Base-by-base conservation (phyloP, 2,113 vertebrate species). In the Baryphthengus martii region DNA sequence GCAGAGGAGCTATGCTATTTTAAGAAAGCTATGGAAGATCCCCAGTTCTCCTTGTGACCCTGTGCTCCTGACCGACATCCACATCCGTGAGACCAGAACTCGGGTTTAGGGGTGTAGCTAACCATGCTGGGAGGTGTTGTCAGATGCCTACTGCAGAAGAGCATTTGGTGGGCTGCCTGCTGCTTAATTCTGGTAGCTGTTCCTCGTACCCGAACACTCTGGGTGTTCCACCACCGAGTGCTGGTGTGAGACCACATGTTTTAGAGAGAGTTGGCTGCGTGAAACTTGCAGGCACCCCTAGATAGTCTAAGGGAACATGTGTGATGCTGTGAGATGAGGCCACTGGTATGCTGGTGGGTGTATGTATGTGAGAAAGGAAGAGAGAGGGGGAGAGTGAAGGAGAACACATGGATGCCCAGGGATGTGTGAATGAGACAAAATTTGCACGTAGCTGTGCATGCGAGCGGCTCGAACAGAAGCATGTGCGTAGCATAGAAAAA, bases 401-500 rank as follows among this genome's bases (percentile, higher is more conserved):
- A 96, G 95, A 97, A 94, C 93, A 96, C 95, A 96, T 95, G 94
- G 94, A 88, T 84, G 61, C 96, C 53, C 90, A 83, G 76, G 88
- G 90, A 93, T 58, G 90, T 96, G 95, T 94, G 95, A 97, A 95
- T 87, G 85, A 90, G 93, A 68, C 75, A 61, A 73, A 94, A 90
- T 81, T 72, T 93, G 96, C 96, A 94, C 13, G 4, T 89, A 88
- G 90, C 95, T 49, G 61, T 85, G 94, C 83, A 47, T 85, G 86
- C 9, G 3, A 93, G 85, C 3, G 0, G 82, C 90, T 93, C 3
- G 0, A 83, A 31, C 8, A 73, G 91, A 50, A 83, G 78, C 2
- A 0, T 93, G 91, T 82, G 95, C 3, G 23, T 62, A 68, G 95
- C 90, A 89, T 77, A 81, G 93, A 42, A 77, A 96, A 88, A 94